Percentiles rank a stretch among this genome's conserved stretches.
Evolutionary conservation across 2,888 invertebrate genomes (phyloP).

Genomic region (Drosophila rubida): DNA sequence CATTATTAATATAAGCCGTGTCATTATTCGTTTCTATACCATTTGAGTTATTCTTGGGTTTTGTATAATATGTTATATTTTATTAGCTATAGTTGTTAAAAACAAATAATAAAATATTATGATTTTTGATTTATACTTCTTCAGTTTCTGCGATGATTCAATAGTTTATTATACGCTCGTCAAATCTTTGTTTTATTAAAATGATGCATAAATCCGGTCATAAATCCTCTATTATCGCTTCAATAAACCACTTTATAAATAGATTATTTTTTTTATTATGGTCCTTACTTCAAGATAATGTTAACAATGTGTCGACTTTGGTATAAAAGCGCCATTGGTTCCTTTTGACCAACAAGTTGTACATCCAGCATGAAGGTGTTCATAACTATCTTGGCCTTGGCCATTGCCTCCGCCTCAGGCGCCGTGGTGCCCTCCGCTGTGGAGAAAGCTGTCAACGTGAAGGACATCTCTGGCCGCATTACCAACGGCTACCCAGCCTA

Average conservation of each 20-base stretch:
- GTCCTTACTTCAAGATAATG: neutral
- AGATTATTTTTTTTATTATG: no score
- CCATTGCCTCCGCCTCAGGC: conserved; percentile 32
- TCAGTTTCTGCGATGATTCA: neutral
- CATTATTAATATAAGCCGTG: no score
- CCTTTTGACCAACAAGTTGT: conserved; percentile 20
- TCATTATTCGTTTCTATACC: no score
- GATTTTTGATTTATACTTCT: no score
- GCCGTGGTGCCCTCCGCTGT: conserved; percentile 6
- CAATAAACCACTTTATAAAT: no score
- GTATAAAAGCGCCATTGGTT: neutral
- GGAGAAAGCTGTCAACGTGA: conserved; percentile 18
- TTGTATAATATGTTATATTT: no score
- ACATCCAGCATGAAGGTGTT: conserved; percentile 44
- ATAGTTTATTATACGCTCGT: neutral
- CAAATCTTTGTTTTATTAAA: neutral
- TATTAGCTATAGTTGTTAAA: no score
- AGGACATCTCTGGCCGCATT: conserved; percentile 44
- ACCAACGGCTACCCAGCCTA: conserved; percentile 60
- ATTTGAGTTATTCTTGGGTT: no score
- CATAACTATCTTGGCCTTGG: conserved; percentile 43
- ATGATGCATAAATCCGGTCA: no score
- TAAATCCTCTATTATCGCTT: no score
- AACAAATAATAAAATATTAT: no score
- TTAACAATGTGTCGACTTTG: neutral